Evolutionary conservation across 2,888 invertebrate genomes (phyloP), one percentile per base, ranked within the genome.

Genomic region (Coleophora deauratella): DNA sequence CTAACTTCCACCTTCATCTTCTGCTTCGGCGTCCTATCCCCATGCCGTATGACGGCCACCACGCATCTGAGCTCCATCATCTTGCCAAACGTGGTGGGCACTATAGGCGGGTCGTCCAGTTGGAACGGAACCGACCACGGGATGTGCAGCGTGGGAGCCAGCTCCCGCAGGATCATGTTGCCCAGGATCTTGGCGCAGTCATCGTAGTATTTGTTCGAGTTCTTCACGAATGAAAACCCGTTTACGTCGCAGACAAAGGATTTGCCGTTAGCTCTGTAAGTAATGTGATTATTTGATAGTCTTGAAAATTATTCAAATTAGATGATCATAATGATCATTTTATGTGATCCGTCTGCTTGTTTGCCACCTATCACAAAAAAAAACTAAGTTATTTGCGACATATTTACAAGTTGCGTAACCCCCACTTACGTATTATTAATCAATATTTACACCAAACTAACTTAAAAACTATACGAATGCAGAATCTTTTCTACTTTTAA

Each of bases 1-100:
- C 97, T 89, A 10, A 98, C 98, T 88, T 98, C 98, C 53, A 99
- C 98, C 80, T 99, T 99, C 99, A 99, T 99, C 86, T 99, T 99
- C 85, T 99, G 99, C 72, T 99, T 99, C 0, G 99, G 99, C 10
- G 99, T 99, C 52, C 99, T 88, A 76, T 99, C 99, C 0, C 99
- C 99, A 66, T 99, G 99, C 44, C 99, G 86, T 46, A 99, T 99
- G 6, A 99, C 96, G 15, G 96, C 99, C 33, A 98, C 97, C 2
- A 99, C 99, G 73, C 99, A 99, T 27, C 99, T 87, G 47, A 92
- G 67, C 57, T 92, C 92, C 92, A 92, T 92, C 96, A 99, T 97
- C 87, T 98, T 98, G 11, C 99, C 99, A 68, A 97, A 97, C 0
- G 99, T 99, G 0, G 99, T 99, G 1, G 99, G 98, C 37, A 99